phyloP scores from a whole-genome alignment of 2,113 vertebrate species.

The Crotophaga sulcirostris region DNA sequence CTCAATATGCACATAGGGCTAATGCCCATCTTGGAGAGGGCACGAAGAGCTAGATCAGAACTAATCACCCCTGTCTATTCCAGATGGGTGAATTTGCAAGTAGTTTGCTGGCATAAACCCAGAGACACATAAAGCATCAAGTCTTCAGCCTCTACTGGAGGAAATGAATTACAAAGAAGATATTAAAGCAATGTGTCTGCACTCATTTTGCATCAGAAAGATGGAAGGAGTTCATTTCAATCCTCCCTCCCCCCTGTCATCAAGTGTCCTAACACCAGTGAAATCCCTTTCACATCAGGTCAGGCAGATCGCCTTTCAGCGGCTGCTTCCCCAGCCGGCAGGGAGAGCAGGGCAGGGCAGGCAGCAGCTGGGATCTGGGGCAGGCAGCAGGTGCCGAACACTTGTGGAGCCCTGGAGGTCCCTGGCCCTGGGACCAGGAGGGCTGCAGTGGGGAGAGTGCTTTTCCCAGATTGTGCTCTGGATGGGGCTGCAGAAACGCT shows the following conservation, averaged over 20 bases:
- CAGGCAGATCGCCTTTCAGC: conserved; percentile 68
- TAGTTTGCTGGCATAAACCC: conserved; percentile 35
- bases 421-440: not conserved
- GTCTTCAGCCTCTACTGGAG: conserved; percentile 36
- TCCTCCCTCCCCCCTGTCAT: conserved; percentile 52
- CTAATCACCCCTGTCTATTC: conserved; percentile 16
- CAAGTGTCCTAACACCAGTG: conserved; percentile 56
- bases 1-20: not conserved
- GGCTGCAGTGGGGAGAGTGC: not conserved
- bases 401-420: not conserved
- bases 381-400: conserved; percentile 63
- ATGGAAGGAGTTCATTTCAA: conserved; percentile 51
- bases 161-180: conserved; percentile 64
- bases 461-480: not conserved
- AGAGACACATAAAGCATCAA: conserved; percentile 39
- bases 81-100: conserved; percentile 45
- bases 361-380: conserved; percentile 32
- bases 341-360: not conserved
- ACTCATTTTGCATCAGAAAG: conserved; percentile 63
- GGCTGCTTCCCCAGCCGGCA: conserved; percentile 26
- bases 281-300: conserved; percentile 65
- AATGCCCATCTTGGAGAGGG: not conserved
- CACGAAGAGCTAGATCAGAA: conserved; percentile 5
- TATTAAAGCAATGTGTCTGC: conserved; percentile 68
- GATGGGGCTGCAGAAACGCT: not conserved